These are phyloP conservation scores for Aphis gossypii DNA, from an alignment of 1,140 invertebrate species.

Conservation along the genomic window DNA sequence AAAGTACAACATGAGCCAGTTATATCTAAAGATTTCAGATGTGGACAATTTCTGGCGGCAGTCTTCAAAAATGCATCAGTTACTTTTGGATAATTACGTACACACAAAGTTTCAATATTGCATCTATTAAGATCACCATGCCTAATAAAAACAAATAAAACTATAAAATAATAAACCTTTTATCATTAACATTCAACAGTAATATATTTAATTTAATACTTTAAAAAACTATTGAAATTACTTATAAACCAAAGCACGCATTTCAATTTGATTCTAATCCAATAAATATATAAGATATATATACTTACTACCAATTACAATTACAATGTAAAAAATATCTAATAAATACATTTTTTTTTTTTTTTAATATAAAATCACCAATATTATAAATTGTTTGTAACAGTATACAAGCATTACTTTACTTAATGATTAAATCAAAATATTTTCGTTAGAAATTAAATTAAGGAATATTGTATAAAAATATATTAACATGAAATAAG, in stretches of 20 bases:
- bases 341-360: background rate
- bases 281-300: background rate
- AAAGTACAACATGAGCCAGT: constrained; percentile 38
- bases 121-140: constrained; percentile 5
- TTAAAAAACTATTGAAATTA: background rate
- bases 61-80: constrained; percentile 39
- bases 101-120: constrained; percentile 21
- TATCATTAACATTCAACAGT: background rate
- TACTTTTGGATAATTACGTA: constrained; percentile 49
- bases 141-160: background rate
- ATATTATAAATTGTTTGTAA: background rate
- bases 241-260: background rate
- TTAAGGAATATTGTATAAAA: background rate
- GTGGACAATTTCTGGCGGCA: constrained; percentile 37
- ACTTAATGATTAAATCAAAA: background rate
- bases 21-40: constrained; percentile 3
- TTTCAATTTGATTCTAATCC: background rate
- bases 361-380: background rate
- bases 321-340: background rate
- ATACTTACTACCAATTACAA: background rate
- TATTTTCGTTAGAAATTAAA: background rate
- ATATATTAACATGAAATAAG: background rate
- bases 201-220: background rate
- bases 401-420: background rate
- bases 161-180: background rate